Evolutionary conservation across 2,113 vertebrate species (phyloP).

Genomic region (Corythornis madagascariensis): DNA sequence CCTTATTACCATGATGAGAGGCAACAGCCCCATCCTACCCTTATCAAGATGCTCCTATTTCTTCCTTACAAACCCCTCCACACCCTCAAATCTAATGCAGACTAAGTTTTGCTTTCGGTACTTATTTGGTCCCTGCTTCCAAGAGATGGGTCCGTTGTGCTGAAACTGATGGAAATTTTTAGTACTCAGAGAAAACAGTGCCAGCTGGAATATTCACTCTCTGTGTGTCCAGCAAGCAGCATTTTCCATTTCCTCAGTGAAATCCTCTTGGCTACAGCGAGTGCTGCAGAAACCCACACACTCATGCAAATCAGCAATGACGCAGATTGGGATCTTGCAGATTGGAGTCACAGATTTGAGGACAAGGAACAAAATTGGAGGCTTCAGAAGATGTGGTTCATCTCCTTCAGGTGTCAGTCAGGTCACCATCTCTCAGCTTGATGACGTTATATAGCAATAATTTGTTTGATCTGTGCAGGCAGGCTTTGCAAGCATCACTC

Average conservation of each 20-base stretch:
- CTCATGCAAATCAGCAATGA: slow-evolving; percentile 12
- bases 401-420: neutral
- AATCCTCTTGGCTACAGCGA: neutral
- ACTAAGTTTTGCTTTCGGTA: neutral
- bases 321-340: neutral
- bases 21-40: neutral
- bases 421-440: neutral
- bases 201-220: slow-evolving; percentile 48
- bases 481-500: neutral
- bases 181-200: neutral
- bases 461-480: neutral
- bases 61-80: neutral
- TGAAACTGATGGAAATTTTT: slow-evolving; percentile 48
- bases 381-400: neutral
- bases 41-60: neutral
- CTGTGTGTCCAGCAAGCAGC: slow-evolving; percentile 40
- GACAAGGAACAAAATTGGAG: neutral
- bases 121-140: neutral
- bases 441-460: neutral
- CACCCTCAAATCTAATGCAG: neutral
- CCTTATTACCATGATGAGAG: neutral
- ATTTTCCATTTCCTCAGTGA: slow-evolving; percentile 50
- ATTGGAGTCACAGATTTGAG: neutral
- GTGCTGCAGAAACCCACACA: slow-evolving; percentile 2
- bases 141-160: neutral